Percentiles rank a stretch among this genome's conserved stretches.
Conservation (phyloP, 2,888 invertebrate genomes). For the Hololepta plana region DNA sequence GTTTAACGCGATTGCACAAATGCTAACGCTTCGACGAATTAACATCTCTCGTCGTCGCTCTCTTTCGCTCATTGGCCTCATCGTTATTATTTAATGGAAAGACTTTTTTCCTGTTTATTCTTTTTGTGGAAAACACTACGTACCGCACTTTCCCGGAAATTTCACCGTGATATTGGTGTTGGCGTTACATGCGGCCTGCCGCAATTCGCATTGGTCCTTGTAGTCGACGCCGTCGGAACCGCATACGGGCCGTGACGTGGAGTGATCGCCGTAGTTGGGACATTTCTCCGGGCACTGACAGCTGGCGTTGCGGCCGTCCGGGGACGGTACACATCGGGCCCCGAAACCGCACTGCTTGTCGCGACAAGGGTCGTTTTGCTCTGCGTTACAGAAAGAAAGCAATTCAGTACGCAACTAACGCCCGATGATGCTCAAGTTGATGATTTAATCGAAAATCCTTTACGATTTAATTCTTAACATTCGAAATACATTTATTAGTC, state of each 20-base stretch:
- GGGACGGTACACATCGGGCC: conserved; percentile 42
- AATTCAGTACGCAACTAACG: no score
- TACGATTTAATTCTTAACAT: no score
- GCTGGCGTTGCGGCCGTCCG: conserved; percentile 51
- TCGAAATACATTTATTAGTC: no score
- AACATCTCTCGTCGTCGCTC: no score
- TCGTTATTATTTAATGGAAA: no score
- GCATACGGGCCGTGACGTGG: conserved; percentile 62
- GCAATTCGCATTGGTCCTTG: conserved; percentile 68
- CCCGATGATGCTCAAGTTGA: no score
- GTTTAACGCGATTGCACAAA: no score
- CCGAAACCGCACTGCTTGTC: conserved; percentile 49
- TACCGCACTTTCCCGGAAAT: conserved; percentile 77
- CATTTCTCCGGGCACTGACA: conserved; percentile 68
- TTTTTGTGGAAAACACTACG: conserved; percentile 25
- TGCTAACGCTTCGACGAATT: no score
- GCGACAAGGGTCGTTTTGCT: conserved; percentile 53
- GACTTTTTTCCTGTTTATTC: conserved; percentile 5
- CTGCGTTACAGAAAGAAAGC: conserved; percentile 30
- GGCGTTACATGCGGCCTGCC: conserved; percentile 57
- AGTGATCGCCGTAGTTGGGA: conserved; percentile 68
- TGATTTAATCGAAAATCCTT: no score
- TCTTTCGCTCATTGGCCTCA: no score
- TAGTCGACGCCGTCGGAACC: conserved; percentile 74
- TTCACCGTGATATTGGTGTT: conserved; percentile 61